Evolutionary conservation across 2,797 vertebrate species (phyloP), one percentile per base, ranked within the genome.

Genomic region (Hoplostethus atlanticus): DNA sequence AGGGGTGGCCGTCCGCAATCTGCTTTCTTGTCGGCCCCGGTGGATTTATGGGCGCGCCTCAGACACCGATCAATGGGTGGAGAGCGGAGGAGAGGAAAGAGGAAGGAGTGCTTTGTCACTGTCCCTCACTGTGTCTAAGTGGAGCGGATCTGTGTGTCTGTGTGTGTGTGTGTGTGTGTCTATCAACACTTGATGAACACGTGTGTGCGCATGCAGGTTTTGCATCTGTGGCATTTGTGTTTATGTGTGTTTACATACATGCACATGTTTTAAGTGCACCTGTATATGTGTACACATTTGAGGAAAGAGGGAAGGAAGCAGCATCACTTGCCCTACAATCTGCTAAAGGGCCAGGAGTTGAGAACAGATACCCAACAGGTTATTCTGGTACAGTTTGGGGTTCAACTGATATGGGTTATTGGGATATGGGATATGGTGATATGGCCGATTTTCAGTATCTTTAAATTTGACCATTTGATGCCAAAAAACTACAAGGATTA

Each of bases 21-120:
- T 94, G 82, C 86, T 90, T 92, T 85, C 85, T 89, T 91, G 84
- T 93, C 77, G 66, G 56, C 80, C 44, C 71, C 70, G 71, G 77
- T 82, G 88, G 85, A 94, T 95, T 95, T 94, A 93, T 90, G 81
- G 84, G 69, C n/a, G 46, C 76, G 25, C 72, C 86, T 68, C 82
- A 82, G 91, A 91, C 71, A 31, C 50, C 65, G 80, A 95, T 95
- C 92, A 90, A 94, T 94, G 89, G 67, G 16, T 2, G 55, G 86
- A 84, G 59, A 82, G 31, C 65, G 6, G 53, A 73, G 77, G 40
- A 76, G 68, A 44, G 3, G n/a, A 80, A 82, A 64, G 50, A 70
- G 66, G 47, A 55, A 25, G 2, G 56, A 64, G 68, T 10, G 64
- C 63, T 76, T 62, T 78, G 75, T 79, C 77, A 66, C 67, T 66